These are phyloP conservation scores for Auanema freiburgensis DNA, from an alignment of 2,888 invertebrate species.

Conservation along the genomic window DNA sequence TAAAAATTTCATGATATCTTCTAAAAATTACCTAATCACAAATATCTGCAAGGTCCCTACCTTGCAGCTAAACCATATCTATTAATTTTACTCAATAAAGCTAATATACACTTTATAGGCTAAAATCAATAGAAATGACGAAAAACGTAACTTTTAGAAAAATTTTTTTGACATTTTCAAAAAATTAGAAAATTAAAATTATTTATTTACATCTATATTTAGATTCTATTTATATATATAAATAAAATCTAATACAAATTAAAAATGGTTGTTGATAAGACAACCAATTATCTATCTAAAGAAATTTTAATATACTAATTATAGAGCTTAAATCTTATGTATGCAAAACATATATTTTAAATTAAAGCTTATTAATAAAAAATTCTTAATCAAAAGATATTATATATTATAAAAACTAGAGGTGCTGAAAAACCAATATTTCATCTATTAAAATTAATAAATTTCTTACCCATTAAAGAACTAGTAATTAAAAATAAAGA, in stretches of 20 bases:
- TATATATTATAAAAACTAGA: constrained; percentile 49
- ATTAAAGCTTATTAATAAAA: constrained; percentile 30
- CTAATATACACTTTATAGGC: too few species aligned
- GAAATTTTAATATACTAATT: neutral
- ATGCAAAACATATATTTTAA: neutral
- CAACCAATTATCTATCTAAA: constrained; percentile 1
- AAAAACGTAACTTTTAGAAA: too few species aligned
- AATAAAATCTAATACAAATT: constrained; percentile 9
- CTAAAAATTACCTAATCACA: too few species aligned
- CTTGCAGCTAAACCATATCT: too few species aligned
- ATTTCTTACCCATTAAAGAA: constrained; percentile 39
- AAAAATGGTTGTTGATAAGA: neutral
- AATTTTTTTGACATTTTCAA: constrained; percentile 7
- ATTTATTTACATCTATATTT: too few species aligned
- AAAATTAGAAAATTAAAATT: constrained; percentile 22
- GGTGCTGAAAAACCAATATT: constrained; percentile 36
- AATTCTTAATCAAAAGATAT: constrained; percentile 41
- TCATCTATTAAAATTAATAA: constrained; percentile 37
- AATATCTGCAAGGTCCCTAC: too few species aligned
- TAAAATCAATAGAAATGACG: too few species aligned
- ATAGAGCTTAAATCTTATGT: constrained; percentile 1
- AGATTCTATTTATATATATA: neutral
- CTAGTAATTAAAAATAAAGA: constrained; percentile 62
- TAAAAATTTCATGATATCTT: neutral
- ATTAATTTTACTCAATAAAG: too few species aligned